A percentile compares a stretch with the other conserved stretches of the same genome.
Conservation (phyloP, 2,113 vertebrate species). For the Colossoma macropomum region DNA sequence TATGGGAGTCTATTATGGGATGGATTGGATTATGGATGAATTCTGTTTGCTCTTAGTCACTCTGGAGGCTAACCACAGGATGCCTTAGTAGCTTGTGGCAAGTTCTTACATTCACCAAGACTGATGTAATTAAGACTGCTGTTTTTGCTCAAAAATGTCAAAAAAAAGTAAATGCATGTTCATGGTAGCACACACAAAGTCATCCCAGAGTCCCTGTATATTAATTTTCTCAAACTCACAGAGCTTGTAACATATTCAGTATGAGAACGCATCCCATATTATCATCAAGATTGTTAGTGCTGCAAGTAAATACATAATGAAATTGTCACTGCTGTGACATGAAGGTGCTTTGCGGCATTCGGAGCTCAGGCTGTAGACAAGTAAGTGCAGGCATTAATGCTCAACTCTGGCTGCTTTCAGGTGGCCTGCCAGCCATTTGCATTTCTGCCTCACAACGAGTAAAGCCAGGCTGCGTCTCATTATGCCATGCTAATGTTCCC, state of each 20-base stretch:
- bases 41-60: conserved; percentile 38
- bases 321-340: conserved; percentile 13
- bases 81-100: conserved; percentile 12
- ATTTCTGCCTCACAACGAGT: conserved; percentile 46
- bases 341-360: conserved; percentile 27
- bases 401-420: conserved; percentile 28
- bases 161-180: conserved; percentile 12
- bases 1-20: conserved; percentile 41
- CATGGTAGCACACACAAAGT: conserved; percentile 4
- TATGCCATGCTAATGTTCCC: conserved; percentile 55
- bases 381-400: conserved; percentile 38
- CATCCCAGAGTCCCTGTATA: background rate
- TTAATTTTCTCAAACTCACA: background rate
- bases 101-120: conserved; percentile 22
- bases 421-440: conserved; percentile 47
- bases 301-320: conserved; percentile 6
- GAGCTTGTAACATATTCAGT: background rate
- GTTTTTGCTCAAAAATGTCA: conserved; percentile 15
- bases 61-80: conserved; percentile 35
- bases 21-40: conserved; percentile 48
- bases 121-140: conserved; percentile 4
- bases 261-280: background rate
- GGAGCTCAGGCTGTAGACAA: conserved; percentile 13
- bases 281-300: conserved; percentile 29
- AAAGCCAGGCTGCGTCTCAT: conserved; percentile 47